These are phyloP conservation scores for Chlorocebus sabaeus DNA, from an alignment of 2,113 vertebrate genomes.

Conservation along the genomic window DNA sequence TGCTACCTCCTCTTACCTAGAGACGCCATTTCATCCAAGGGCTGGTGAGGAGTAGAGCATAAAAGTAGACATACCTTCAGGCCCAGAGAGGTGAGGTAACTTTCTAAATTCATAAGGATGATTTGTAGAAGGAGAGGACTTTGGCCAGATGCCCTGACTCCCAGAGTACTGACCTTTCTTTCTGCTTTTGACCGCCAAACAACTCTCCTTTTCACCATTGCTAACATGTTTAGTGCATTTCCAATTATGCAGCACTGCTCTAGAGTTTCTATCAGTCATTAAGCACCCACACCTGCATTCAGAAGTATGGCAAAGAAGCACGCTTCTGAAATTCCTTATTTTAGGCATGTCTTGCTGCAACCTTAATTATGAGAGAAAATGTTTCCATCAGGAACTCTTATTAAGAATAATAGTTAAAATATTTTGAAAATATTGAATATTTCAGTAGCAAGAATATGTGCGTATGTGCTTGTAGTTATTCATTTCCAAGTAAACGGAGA, in stretches of 20 bases:
- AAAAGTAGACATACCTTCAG: background rate
- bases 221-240: background rate
- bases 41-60: background rate
- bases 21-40: background rate
- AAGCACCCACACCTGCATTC: background rate
- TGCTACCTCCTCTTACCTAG: background rate
- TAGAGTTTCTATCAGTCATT: background rate
- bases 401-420: background rate
- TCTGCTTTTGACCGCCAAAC: background rate
- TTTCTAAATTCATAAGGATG: background rate
- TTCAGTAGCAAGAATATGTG: background rate
- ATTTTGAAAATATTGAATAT: background rate
- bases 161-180: background rate
- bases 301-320: background rate
- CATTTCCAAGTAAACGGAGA: background rate
- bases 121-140: background rate
- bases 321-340: background rate
- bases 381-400: background rate
- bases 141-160: background rate
- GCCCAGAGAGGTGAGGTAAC: background rate
- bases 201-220: background rate
- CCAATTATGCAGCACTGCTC: background rate
- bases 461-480: background rate
- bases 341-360: background rate
- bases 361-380: background rate